A percentile compares a stretch with the other conserved stretches of the same genome.
Conservation (phyloP, 2,888 invertebrate genomes). For the Cheilosia soror region DNA sequence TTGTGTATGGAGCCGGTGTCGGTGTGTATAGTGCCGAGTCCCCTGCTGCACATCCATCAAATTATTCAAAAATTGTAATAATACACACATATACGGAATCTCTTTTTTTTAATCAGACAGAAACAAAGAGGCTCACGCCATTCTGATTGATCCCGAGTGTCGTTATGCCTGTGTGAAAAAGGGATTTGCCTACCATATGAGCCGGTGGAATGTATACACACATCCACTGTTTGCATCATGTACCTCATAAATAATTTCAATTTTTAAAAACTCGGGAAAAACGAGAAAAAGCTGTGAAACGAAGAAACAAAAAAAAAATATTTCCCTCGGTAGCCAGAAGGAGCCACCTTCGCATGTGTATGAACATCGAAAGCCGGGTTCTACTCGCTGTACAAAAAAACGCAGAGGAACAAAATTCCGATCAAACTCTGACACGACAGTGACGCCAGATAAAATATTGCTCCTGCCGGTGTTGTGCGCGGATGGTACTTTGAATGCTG, state of each 20-base stretch:
- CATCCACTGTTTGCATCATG: slow-evolving; percentile 57
- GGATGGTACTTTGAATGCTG: slow-evolving; percentile 71
- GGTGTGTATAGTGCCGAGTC: slow-evolving; percentile 28
- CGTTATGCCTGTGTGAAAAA: slow-evolving; percentile 67
- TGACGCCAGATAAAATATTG: slow-evolving; percentile 76
- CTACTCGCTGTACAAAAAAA: slow-evolving; percentile 8
- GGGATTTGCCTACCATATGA: slow-evolving; percentile 68
- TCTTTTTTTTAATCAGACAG: slow-evolving; percentile 71
- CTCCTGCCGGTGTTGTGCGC: slow-evolving; percentile 64
- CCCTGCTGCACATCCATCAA: slow-evolving; percentile 74
- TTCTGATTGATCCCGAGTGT: slow-evolving; percentile 74
- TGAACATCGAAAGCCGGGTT: slow-evolving; percentile 21
- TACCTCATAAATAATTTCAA: slow-evolving; percentile 75
- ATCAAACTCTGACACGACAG: slow-evolving; percentile 76
- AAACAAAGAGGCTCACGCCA: slow-evolving; percentile 73
- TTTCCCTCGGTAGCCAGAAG: slow-evolving; percentile 31
- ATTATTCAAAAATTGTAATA: slow-evolving; percentile 73
- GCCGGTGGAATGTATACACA: slow-evolving; percentile 26
- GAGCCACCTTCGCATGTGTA: slow-evolving; percentile 33
- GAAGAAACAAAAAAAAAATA: slow-evolving; percentile 19
- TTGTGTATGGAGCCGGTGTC: neutral
- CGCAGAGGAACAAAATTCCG: slow-evolving; percentile 58
- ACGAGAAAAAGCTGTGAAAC: slow-evolving; percentile 17
- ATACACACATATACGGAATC: slow-evolving; percentile 56
- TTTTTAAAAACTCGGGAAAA: slow-evolving; percentile 54